Evolutionary conservation across 2,113 vertebrate genomes (phyloP).

Genomic region (Empidonax alnorum): DNA sequence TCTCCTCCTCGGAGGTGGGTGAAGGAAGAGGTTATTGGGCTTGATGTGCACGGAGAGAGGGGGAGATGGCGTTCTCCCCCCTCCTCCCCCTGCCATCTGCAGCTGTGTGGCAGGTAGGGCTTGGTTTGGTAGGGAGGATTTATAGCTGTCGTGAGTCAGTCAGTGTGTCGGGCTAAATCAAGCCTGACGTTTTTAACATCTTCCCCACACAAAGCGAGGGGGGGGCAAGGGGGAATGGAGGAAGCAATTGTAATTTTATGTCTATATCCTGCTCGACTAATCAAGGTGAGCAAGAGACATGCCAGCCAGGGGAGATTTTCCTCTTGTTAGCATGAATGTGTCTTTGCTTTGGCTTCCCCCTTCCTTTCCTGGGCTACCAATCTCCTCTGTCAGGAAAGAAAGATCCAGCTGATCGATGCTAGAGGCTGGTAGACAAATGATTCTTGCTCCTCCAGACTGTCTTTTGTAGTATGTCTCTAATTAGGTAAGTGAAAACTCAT

Average conservation of each 20-base stretch:
- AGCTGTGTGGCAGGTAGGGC: slow-evolving; percentile 49
- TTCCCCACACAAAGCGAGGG: slow-evolving; percentile 11
- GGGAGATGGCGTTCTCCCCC: background rate
- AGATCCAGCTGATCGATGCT: background rate
- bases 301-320: slow-evolving; percentile 58
- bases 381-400: background rate
- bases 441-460: background rate
- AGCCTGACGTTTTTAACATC: slow-evolving; percentile 75
- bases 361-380: background rate
- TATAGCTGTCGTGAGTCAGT: slow-evolving; percentile 66
- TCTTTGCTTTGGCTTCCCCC: slow-evolving; percentile 37
- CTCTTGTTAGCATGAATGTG: slow-evolving; percentile 56
- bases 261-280: slow-evolving; percentile 75
- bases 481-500: background rate
- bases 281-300: slow-evolving; percentile 68
- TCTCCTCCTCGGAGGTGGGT: background rate
- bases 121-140: slow-evolving; percentile 60
- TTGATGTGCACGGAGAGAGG: slow-evolving; percentile 1
- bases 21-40: slow-evolving; percentile 25
- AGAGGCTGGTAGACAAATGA: background rate
- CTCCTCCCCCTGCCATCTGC: background rate
- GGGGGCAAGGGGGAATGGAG: background rate
- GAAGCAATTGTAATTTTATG: slow-evolving; percentile 77
- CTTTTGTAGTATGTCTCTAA: background rate
- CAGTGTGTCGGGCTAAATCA: slow-evolving; percentile 75